Evolutionary conservation across 2,113 vertebrate genomes (phyloP).

Genomic region (Phocoena phocoena): DNA sequence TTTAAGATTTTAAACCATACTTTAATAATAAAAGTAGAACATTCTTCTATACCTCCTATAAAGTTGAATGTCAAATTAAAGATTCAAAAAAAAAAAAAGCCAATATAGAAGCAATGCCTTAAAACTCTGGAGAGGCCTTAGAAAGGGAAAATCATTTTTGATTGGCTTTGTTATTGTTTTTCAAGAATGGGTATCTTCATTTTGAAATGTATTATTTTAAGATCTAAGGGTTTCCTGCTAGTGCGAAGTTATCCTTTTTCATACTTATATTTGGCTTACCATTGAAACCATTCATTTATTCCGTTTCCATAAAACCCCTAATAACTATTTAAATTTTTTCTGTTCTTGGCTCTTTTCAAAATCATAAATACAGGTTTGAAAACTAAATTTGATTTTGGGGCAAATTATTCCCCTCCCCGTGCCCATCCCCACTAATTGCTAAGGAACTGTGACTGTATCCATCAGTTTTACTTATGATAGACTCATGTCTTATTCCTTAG

Average conservation of each 20-base stretch:
- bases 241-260: slow-evolving; percentile 76
- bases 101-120: not conserved
- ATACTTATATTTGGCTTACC: slow-evolving; percentile 77
- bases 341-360: slow-evolving; percentile 81
- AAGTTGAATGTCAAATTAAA: not conserved
- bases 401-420: slow-evolving; percentile 70
- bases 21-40: not conserved
- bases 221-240: slow-evolving; percentile 68
- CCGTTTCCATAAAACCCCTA: slow-evolving; percentile 84
- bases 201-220: slow-evolving; percentile 76
- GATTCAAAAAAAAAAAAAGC: not conserved
- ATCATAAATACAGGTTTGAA: slow-evolving; percentile 83
- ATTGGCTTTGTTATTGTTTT: slow-evolving; percentile 60
- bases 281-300: slow-evolving; percentile 79
- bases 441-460: not conserved
- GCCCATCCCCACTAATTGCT: slow-evolving; percentile 70
- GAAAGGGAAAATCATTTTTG: not conserved
- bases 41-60: not conserved
- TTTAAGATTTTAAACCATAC: not conserved
- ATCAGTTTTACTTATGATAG: slow-evolving; percentile 61
- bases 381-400: slow-evolving; percentile 77
- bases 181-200: slow-evolving; percentile 63
- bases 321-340: slow-evolving; percentile 83
- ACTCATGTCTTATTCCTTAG: not conserved
- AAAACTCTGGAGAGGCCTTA: not conserved